Evolutionary conservation across 2,113 vertebrate genomes (phyloP), one percentile per base, ranked within the genome.

Genomic region (Nerophis lumbriciformis): DNA sequence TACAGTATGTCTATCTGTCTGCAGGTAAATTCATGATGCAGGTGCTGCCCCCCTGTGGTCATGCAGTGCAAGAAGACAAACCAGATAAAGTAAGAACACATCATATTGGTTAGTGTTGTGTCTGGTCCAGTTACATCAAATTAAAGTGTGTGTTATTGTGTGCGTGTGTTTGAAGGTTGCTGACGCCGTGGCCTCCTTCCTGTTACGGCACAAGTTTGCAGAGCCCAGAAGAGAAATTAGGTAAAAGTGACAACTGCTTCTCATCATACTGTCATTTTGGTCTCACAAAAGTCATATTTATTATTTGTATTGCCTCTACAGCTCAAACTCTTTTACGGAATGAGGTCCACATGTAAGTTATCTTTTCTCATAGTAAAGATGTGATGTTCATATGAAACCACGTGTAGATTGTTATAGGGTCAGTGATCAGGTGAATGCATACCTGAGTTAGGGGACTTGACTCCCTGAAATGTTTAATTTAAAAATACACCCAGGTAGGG

Each of bases 11-110:
- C n/a, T 53, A 10, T 51, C 44, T 63, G 57, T 55, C 21, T 77
- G 1, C 53, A 88, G 84, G 84, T 63, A 84, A 82, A 83, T 88
- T 89, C 69, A 87, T 88, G 79, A 82, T 84, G 85, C 84, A 88
- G 82, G 81, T 89, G 75, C 87, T 90, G 81, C 86, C 87, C 58
- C 84, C 72, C 6, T 81, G 88, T 89, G 87, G 86, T 13, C 85
- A 85, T 2, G 68, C 82, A 42, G 84, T 83, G 76, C 78, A 88
- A 15, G 75, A 87, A 63, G 78, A 86, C 80, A 83, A 54, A 48
- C 83, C 85, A 68, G 85, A 88, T 4, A 86, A 85, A 51, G 82
- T 85, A 67, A 72, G 62, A 39, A 8, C 49, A 5, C 35, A 35
- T 6, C 11, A 53, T 14, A 13, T 13, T 51, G 4, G 16, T 50